Evolutionary conservation across 1,140 invertebrate species (phyloP), one percentile per base, ranked within the genome.

Genomic region (Bombus impatiens): DNA sequence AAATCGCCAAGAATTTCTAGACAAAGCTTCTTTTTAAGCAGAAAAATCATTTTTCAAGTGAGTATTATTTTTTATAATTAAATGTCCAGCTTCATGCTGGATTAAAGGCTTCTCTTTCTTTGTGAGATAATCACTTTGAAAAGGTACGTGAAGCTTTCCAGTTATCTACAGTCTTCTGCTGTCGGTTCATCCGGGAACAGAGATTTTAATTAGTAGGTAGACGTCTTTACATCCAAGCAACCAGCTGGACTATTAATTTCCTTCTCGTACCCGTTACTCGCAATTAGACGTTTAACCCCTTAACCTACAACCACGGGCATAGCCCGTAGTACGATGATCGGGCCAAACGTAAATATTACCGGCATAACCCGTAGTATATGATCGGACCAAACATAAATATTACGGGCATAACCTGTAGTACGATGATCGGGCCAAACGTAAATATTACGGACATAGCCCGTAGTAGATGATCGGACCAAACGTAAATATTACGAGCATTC

Each of bases 121-220:
- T 65, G 67, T 71, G 77, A 81, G 79, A 86, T 89, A 90, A 89
- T 89, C 86, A 71, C 82, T 90, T 90, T 86, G 75, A 57, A 72
- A 57, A 79, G 67, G 59, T 65, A 75, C 83, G 82, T 37, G 57
- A 40, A 40, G 62, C 44, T 40, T 59, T 22, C 25, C 57, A 13
- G 75, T 84, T 91, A 87, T 87, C 87, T 68, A 59, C 59, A 68
- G 72, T 53, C 47, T 82, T 59, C 80, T 80, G 25, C 25, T 32
- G 59, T 78, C 70, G 78, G 37, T 68, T 83, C 80, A 74, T 87
- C 78, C 67, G 68, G 32, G 89, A 84, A 82, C 72, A 89, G 86
- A 85, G 87, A 89, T 90, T 90, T 89, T 90, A 90, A 90, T 90
- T 90, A 90, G 88, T 78, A 85, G 78, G 78, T 90, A 87, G 81